Conservation (phyloP, 2,888 invertebrate genomes). For the Meiosimyza platycephala region DNA sequence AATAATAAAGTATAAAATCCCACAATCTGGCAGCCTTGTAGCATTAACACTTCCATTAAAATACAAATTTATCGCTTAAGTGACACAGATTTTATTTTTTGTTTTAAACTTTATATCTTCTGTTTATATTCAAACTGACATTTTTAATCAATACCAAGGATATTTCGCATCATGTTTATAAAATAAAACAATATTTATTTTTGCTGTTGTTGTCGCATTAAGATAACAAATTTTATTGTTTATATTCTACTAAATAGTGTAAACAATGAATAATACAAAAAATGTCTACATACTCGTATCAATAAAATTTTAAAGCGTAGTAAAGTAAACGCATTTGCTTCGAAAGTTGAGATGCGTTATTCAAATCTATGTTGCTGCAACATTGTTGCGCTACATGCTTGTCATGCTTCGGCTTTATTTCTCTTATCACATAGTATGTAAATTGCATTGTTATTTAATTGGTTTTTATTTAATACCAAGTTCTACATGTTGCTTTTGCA, state of each 20-base stretch:
- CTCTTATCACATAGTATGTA: neutral
- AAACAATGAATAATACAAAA: too few relatives aligned
- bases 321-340: too few relatives aligned
- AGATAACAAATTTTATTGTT: too few relatives aligned
- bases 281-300: too few relatives aligned
- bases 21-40: slow-evolving; percentile 8
- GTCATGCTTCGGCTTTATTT: neutral
- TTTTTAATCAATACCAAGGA: slow-evolving; percentile 26
- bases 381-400: neutral
- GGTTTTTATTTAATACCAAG: slow-evolving; percentile 11
- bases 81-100: slow-evolving; percentile 10
- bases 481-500: slow-evolving; percentile 16
- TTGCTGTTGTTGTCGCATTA: neutral
- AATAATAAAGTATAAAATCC: neutral
- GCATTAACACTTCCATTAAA: neutral
- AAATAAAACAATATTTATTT: slow-evolving; percentile 8
- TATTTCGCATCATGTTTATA: neutral
- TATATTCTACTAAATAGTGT: too few relatives aligned
- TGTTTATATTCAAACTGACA: too few relatives aligned
- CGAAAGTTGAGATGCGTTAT: too few relatives aligned
- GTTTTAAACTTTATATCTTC: too few relatives aligned
- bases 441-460: slow-evolving; percentile 9
- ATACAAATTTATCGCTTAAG: slow-evolving; percentile 6
- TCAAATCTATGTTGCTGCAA: neutral
- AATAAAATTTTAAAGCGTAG: too few relatives aligned